A percentile compares a stretch with the other conserved stretches of the same genome.
phyloP scores from a whole-genome alignment of 2,888 invertebrate genomes.

The Tromatobia lineatoria region DNA sequence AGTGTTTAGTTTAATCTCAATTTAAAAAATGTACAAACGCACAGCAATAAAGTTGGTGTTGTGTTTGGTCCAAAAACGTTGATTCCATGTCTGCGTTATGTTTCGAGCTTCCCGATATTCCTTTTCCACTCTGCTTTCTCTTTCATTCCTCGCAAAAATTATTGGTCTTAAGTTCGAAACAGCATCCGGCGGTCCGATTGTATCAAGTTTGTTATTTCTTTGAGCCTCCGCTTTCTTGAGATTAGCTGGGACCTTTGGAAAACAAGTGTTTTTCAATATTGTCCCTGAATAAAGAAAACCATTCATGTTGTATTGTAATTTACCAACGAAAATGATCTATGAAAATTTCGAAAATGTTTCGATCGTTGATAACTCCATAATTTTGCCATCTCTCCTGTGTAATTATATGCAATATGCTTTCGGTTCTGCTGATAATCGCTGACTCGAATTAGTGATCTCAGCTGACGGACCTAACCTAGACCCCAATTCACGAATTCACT shows the following conservation, averaged over 20 bases:
- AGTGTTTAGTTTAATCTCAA: neutral
- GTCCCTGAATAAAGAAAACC: neutral
- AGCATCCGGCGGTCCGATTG: slow-evolving; percentile 93
- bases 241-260: slow-evolving; percentile 52
- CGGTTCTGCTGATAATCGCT: no score
- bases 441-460: neutral
- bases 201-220: slow-evolving; percentile 84
- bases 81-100: slow-evolving; percentile 93
- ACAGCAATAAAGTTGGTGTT: slow-evolving; percentile 90
- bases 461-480: slow-evolving; percentile 14
- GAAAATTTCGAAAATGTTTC: slow-evolving; percentile 35
- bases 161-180: slow-evolving; percentile 92
- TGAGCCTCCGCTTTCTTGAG: slow-evolving; percentile 31
- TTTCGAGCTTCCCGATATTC: slow-evolving; percentile 89
- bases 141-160: slow-evolving; percentile 88
- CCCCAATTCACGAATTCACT: neutral
- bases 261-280: neutral
- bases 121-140: slow-evolving; percentile 90
- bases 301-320: neutral
- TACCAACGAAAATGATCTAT: slow-evolving; percentile 54
- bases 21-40: slow-evolving; percentile 29
- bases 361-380: slow-evolving; percentile 61
- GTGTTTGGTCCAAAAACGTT: slow-evolving; percentile 93
- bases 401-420: slow-evolving; percentile 32
- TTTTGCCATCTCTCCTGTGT: slow-evolving; percentile 43